A percentile compares a stretch with the other conserved stretches of the same genome.
phyloP scores from a whole-genome alignment of 2,113 vertebrate genomes.

The Diadophis punctatus region DNA sequence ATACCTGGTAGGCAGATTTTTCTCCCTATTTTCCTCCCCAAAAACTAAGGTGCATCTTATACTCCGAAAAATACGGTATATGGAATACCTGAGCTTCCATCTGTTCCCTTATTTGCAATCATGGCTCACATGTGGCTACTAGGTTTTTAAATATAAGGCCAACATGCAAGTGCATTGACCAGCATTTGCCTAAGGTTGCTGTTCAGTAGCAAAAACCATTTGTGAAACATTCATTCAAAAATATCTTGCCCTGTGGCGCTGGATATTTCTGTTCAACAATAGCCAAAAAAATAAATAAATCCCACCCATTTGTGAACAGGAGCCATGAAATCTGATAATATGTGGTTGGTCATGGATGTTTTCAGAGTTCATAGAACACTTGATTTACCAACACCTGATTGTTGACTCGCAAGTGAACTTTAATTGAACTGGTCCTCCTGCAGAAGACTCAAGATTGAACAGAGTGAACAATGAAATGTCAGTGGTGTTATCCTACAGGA shows the following conservation, averaged over 20 bases:
- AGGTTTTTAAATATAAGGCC: background rate
- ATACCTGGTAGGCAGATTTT: too few relatives aligned
- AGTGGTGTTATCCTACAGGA: too few relatives aligned
- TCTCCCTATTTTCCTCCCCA: too few relatives aligned
- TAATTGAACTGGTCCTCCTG: background rate
- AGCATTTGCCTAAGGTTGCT: background rate
- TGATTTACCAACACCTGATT: background rate
- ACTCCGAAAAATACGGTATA: too few relatives aligned
- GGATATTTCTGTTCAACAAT: background rate
- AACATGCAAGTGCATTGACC: background rate
- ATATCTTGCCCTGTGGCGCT: background rate
- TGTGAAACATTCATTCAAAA: background rate
- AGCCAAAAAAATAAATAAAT: background rate
- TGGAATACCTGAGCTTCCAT: background rate
- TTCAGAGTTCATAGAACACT: background rate
- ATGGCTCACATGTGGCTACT: background rate
- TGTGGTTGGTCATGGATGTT: background rate
- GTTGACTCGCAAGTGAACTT: background rate
- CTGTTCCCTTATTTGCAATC: background rate
- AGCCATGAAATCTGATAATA: conserved; percentile 12
- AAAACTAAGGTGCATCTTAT: too few relatives aligned
- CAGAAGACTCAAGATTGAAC: background rate
- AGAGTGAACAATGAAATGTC: background rate
- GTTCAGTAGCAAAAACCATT: background rate
- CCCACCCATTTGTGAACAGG: conserved; percentile 13